These are phyloP conservation scores for Lates calcarifer DNA, from an alignment of 2,113 vertebrate genomes.

Conservation along the genomic window DNA sequence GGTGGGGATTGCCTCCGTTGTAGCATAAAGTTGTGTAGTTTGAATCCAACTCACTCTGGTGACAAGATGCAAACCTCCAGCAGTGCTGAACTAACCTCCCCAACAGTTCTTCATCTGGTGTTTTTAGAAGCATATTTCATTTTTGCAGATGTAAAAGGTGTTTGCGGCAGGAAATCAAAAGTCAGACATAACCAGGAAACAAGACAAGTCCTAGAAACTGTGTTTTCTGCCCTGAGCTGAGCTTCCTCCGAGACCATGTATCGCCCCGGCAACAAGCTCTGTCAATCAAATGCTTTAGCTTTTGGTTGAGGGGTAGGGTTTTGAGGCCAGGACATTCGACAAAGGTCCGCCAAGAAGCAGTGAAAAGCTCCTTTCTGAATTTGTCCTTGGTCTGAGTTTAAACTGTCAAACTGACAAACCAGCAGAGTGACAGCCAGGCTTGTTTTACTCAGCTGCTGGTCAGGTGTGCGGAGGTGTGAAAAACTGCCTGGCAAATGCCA, in stretches of 20 bases:
- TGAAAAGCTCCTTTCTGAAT: neutral
- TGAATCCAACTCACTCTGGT: neutral
- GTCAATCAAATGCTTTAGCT: neutral
- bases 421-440: neutral
- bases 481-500: neutral
- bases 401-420: neutral
- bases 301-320: no score
- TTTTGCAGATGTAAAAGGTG: neutral
- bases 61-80: neutral
- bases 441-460: neutral
- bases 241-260: neutral
- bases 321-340: neutral
- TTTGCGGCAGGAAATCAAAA: neutral
- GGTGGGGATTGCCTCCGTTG: constrained; percentile 5
- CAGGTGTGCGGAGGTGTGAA: constrained; percentile 6
- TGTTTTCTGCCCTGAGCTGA: neutral
- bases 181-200: neutral
- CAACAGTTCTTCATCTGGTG: neutral
- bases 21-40: neutral
- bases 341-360: neutral
- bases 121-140: neutral
- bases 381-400: neutral
- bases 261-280: neutral
- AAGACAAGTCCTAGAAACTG: neutral
- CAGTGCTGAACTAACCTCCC: neutral